phyloP scores from a whole-genome alignment of 2,888 invertebrate species.

The Boloria euphrosyne region DNA sequence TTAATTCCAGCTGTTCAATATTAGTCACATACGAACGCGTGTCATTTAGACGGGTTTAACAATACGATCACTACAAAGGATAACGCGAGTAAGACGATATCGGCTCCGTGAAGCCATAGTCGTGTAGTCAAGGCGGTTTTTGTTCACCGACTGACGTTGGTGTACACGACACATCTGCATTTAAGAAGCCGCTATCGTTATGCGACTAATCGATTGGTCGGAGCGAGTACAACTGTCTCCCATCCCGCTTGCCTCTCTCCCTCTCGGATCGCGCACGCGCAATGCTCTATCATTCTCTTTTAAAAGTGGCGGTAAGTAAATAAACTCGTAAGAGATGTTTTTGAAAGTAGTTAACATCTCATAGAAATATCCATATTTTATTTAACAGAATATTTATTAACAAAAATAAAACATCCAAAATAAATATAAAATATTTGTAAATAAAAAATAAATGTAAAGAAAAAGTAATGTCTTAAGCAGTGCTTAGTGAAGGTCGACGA shows the following conservation, averaged over 20 bases:
- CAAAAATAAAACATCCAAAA: background rate
- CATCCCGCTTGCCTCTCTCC: conserved; percentile 62
- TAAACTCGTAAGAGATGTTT: conserved; percentile 75
- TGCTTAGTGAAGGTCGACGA: conserved; percentile 50
- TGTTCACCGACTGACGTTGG: conserved; percentile 77
- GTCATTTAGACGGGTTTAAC: conserved; percentile 55
- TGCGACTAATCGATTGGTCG: conserved; percentile 83
- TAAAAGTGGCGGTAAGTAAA: conserved; percentile 79
- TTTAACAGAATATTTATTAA: background rate
- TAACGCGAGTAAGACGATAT: conserved; percentile 52
- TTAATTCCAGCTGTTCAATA: conserved; percentile 45
- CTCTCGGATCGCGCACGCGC: conserved; percentile 72
- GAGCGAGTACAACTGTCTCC: conserved; percentile 73
- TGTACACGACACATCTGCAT: conserved; percentile 81
- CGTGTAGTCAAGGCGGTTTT: conserved; percentile 65
- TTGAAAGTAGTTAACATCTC: conserved; percentile 49
- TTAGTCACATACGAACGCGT: conserved; percentile 55
- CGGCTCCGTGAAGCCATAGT: conserved; percentile 59
- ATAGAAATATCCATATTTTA: background rate
- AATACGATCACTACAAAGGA: conserved; percentile 63
- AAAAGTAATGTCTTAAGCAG: conserved; percentile 52
- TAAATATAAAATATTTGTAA: background rate
- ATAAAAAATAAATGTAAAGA: conserved; percentile 11
- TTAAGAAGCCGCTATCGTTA: conserved; percentile 83
- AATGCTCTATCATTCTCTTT: conserved; percentile 57